phyloP scores from a whole-genome alignment of 2,113 vertebrate genomes.

The Cranoglanis bouderius region DNA sequence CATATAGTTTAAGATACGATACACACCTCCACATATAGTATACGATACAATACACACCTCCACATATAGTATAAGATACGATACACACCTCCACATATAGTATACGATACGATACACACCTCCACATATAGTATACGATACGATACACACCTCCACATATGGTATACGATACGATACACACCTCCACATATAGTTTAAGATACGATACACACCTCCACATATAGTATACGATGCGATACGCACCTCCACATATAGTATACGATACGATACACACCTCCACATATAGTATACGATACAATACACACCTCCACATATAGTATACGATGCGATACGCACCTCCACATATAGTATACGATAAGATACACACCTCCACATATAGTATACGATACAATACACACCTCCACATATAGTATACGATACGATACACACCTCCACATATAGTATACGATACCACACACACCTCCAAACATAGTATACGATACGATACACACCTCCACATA shows the following conservation, averaged over 20 bases:
- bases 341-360: background rate
- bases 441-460: background rate
- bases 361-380: background rate
- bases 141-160: background rate
- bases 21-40: too few relatives aligned
- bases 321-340: too few relatives aligned
- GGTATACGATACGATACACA: background rate
- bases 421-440: background rate
- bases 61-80: conserved; percentile 54
- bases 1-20: background rate
- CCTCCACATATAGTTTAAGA: background rate
- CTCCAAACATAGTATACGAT: background rate
- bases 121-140: background rate
- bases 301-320: too few relatives aligned
- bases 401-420: background rate
- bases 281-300: too few relatives aligned
- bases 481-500: background rate
- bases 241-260: too few relatives aligned
- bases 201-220: background rate
- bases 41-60: too few relatives aligned
- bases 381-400: background rate
- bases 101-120: too few relatives aligned
- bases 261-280: too few relatives aligned
- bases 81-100: conserved; percentile 30
- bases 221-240: background rate